A percentile compares a stretch with the other conserved stretches of the same genome.
Conservation (phyloP, 2,113 vertebrate species). For the Paracanthobrama guichenoti region DNA sequence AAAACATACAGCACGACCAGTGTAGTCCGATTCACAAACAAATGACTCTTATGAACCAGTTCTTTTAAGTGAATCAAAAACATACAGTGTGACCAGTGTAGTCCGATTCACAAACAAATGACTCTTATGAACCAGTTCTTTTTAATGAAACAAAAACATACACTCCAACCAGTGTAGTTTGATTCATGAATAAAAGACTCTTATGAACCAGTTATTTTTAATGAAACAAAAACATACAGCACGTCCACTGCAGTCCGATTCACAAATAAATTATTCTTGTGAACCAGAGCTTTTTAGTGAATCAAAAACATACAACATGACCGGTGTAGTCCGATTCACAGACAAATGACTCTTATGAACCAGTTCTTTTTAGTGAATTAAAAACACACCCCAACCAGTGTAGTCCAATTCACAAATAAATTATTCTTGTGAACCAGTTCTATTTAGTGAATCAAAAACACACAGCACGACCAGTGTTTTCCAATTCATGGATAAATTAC, state of each 20-base stretch:
- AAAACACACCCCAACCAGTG: background rate
- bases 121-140: background rate
- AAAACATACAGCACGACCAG: background rate
- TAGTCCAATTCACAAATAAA: background rate
- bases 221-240: too few species aligned
- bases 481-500: background rate
- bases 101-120: background rate
- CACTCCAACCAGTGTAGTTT: background rate
- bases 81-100: background rate
- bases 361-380: too few species aligned
- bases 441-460: background rate
- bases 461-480: background rate
- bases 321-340: background rate
- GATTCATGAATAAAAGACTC: background rate
- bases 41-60: too few species aligned
- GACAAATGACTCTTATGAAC: too few species aligned
- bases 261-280: background rate
- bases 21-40: background rate
- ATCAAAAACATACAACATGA: background rate
- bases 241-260: background rate
- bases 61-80: too few species aligned
- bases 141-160: background rate
- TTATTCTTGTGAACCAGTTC: background rate
- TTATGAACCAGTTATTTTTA: too few species aligned
- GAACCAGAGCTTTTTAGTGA: background rate